These are phyloP conservation scores for Tanypteryx hageni DNA, from an alignment of 2,888 invertebrate genomes.

Conservation along the genomic window DNA sequence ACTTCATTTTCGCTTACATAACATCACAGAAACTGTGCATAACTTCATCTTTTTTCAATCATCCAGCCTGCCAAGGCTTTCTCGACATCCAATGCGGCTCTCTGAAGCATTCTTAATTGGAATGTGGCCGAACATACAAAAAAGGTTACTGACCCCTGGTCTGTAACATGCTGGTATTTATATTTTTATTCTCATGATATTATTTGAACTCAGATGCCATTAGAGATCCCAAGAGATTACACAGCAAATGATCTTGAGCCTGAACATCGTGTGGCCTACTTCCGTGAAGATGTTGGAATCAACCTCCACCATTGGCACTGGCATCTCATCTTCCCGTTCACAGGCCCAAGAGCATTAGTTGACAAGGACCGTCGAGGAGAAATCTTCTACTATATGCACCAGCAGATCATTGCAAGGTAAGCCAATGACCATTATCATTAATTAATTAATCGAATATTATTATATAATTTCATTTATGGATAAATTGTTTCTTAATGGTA, in stretches of 20 bases:
- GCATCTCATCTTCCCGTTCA: constrained; percentile 92
- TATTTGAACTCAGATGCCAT: constrained; percentile 77
- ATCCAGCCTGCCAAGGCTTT: too few relatives aligned
- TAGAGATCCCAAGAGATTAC: constrained; percentile 85
- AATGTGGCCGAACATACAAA: too few relatives aligned
- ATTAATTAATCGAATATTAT: too few relatives aligned
- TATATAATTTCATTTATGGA: too few relatives aligned
- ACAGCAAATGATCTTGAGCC: constrained; percentile 86
- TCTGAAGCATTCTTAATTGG: too few relatives aligned
- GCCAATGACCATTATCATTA: constrained; percentile 67
- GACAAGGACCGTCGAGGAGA: constrained; percentile 87
- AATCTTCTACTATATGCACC: constrained; percentile 89
- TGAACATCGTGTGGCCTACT: constrained; percentile 89
- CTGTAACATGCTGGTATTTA: not conserved
- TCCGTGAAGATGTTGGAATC: constrained; percentile 90
- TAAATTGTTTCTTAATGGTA: not conserved
- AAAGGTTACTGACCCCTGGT: too few relatives aligned
- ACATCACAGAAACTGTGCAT: too few relatives aligned
- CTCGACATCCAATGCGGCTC: too few relatives aligned
- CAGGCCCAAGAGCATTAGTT: constrained; percentile 81
- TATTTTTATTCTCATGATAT: not conserved
- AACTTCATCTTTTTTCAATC: too few relatives aligned
- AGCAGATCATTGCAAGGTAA: constrained; percentile 82
- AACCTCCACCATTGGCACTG: constrained; percentile 95
- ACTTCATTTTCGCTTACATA: too few relatives aligned